Evolutionary conservation across 2,113 vertebrate genomes (phyloP).

Genomic region (Mormoops blainvillei): DNA sequence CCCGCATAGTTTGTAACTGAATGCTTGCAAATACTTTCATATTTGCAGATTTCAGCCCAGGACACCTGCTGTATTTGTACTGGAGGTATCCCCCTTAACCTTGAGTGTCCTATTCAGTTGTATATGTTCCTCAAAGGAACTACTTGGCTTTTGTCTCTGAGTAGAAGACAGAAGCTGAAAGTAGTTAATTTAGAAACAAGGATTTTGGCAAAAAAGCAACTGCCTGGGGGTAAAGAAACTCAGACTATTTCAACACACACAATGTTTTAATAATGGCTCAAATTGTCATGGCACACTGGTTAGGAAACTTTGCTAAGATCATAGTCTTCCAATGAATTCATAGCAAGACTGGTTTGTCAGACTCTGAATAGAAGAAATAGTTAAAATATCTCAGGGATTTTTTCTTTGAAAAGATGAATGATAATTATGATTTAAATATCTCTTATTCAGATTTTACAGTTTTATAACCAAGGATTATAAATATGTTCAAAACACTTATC

Average conservation of each 20-base stretch:
- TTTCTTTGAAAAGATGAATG: constrained; percentile 28
- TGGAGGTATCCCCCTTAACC: constrained; percentile 17
- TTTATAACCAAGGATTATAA: constrained; percentile 48
- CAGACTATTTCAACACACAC: constrained; percentile 36
- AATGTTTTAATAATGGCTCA: constrained; percentile 48
- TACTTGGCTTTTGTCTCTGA: constrained; percentile 48
- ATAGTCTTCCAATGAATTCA: constrained; percentile 33
- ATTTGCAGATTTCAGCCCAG: constrained; percentile 19
- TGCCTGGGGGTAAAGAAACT: constrained; percentile 19
- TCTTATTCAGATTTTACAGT: constrained; percentile 41
- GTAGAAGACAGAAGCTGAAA: constrained; percentile 24
- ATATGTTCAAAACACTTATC: constrained; percentile 43
- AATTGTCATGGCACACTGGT: constrained; percentile 16
- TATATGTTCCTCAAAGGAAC: constrained; percentile 31
- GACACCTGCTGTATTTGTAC: not conserved
- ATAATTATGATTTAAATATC: constrained; percentile 51
- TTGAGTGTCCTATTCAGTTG: constrained; percentile 34
- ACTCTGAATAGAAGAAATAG: constrained; percentile 30
- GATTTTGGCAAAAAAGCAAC: constrained; percentile 28
- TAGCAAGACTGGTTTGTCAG: constrained; percentile 26
- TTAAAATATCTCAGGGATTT: constrained; percentile 25
- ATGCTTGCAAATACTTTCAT: not conserved
- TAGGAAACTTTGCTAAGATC: constrained; percentile 31
- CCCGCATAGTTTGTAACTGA: not conserved
- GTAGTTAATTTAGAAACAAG: constrained; percentile 25